A percentile compares a stretch with the other conserved stretches of the same genome.
Evolutionary conservation across 2,888 invertebrate genomes (phyloP).

Genomic region (Calephelis perditalis): DNA sequence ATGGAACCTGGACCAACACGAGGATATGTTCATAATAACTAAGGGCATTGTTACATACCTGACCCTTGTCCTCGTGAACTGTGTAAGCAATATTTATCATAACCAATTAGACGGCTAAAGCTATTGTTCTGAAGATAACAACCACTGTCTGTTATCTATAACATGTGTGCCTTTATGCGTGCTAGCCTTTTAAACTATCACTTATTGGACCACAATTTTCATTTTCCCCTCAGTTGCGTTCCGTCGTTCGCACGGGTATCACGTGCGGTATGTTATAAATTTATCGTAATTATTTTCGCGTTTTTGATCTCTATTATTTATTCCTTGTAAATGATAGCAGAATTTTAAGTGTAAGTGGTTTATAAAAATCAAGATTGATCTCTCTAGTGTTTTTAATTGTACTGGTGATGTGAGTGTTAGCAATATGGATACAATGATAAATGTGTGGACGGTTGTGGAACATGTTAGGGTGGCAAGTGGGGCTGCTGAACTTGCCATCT

Average conservation of each 20-base stretch:
- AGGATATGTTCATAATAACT: no score
- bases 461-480: constrained; percentile 76
- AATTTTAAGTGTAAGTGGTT: constrained; percentile 27
- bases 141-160: no score
- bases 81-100: constrained; percentile 32
- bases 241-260: no score
- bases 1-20: no score
- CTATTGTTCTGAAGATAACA: constrained; percentile 36
- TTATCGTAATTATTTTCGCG: no score
- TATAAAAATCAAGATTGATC: constrained; percentile 39
- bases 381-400: constrained; percentile 44
- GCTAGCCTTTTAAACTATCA: no score
- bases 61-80: constrained; percentile 34
- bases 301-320: no score
- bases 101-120: constrained; percentile 60
- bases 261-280: no score
- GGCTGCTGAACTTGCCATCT: constrained; percentile 79
- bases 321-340: background rate
- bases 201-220: no score
- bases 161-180: no score
- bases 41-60: no score
- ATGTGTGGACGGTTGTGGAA: constrained; percentile 70
- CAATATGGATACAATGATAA: constrained; percentile 66
- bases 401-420: constrained; percentile 62
- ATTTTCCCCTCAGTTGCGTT: no score